phyloP scores from a whole-genome alignment of 2,113 vertebrate genomes.

The Rhinoderma darwinii region DNA sequence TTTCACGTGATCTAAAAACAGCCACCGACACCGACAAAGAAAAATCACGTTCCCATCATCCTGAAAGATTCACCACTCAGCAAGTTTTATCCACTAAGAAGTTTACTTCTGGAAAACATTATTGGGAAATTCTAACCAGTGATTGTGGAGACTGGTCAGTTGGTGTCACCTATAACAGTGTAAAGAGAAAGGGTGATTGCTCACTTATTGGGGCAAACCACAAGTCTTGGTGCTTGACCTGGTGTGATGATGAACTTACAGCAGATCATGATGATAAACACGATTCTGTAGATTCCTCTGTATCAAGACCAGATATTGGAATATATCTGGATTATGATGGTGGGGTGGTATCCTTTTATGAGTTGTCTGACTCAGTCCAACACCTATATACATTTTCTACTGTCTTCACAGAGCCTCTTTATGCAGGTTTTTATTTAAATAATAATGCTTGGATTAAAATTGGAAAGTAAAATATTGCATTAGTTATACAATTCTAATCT shows the following conservation, averaged over 20 bases:
- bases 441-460: neutral
- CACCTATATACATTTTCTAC: slow-evolving; percentile 11
- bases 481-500: neutral
- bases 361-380: slow-evolving; percentile 5
- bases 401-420: slow-evolving; percentile 22
- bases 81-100: slow-evolving; percentile 35
- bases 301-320: neutral
- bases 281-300: neutral
- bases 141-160: slow-evolving; percentile 7
- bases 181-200: neutral
- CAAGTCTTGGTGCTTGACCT: slow-evolving; percentile 46
- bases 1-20: slow-evolving; percentile 21
- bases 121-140: slow-evolving; percentile 39
- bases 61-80: slow-evolving; percentile 31
- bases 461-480: neutral
- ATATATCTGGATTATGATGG: slow-evolving; percentile 45
- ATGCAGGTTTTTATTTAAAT: slow-evolving; percentile 8
- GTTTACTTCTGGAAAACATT: slow-evolving; percentile 38
- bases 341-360: slow-evolving; percentile 34
- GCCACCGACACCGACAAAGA: slow-evolving; percentile 4
- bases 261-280: slow-evolving; percentile 29
- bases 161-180: slow-evolving; percentile 45
- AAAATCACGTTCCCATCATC: slow-evolving; percentile 19
- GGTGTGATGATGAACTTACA: neutral
- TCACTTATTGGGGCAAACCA: slow-evolving; percentile 9